phyloP scores from a whole-genome alignment of 2,113 vertebrate genomes.

The Verasper variegatus region DNA sequence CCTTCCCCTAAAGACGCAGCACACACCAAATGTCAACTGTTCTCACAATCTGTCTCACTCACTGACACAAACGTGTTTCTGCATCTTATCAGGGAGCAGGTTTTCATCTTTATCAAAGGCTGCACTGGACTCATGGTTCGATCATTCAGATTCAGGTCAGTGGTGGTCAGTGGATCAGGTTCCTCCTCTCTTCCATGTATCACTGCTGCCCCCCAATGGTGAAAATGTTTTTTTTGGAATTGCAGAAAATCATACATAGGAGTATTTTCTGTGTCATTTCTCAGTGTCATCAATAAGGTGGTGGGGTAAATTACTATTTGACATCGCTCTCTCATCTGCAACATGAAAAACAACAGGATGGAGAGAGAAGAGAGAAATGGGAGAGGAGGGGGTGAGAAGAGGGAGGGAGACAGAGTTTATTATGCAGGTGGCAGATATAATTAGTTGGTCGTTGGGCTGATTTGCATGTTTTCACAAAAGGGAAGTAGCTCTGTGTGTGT shows the following conservation, averaged over 20 bases:
- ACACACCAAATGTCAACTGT: slow-evolving; percentile 33
- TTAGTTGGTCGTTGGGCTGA: slow-evolving; percentile 85
- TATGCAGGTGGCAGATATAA: slow-evolving; percentile 86
- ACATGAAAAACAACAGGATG: slow-evolving; percentile 32
- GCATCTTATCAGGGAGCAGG: slow-evolving; percentile 10
- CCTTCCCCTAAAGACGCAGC: slow-evolving; percentile 22
- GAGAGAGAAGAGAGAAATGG: slow-evolving; percentile 21
- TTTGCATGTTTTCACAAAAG: slow-evolving; percentile 87
- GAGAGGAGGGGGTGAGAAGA: slow-evolving; percentile 36
- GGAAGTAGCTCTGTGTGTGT: slow-evolving; percentile 75
- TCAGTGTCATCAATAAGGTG: background rate
- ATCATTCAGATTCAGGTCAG: slow-evolving; percentile 27
- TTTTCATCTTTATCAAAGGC: background rate
- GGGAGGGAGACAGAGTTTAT: slow-evolving; percentile 70
- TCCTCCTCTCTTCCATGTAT: slow-evolving; percentile 10
- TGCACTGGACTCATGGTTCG: background rate
- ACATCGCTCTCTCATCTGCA: background rate
- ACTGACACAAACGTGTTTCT: background rate
- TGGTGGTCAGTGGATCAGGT: slow-evolving; percentile 25
- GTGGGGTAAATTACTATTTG: too few relatives aligned
- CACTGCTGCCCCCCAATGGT: slow-evolving; percentile 74
- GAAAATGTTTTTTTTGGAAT: background rate
- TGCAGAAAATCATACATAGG: background rate
- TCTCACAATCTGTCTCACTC: slow-evolving; percentile 42
- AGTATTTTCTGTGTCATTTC: background rate